Evolutionary conservation across 2,797 vertebrate species (phyloP).

Genomic region (Tokudaia muenninki): DNA sequence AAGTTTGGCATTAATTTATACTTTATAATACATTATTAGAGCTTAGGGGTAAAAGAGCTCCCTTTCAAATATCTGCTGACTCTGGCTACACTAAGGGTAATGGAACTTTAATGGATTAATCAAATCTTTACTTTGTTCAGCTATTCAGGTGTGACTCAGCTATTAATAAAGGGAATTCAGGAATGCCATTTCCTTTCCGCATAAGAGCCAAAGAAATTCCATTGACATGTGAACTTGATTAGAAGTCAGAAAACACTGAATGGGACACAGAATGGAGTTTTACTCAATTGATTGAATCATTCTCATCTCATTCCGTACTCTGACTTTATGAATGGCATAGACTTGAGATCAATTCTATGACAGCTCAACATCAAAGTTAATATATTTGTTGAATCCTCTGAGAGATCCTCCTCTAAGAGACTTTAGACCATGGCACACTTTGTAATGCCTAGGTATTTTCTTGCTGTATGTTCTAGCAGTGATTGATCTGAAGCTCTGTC

Average conservation of each 20-base stretch:
- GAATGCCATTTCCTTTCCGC: slow-evolving; percentile 55
- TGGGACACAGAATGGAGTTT: not conserved
- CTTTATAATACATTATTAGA: slow-evolving; percentile 14
- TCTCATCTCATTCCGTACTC: not conserved
- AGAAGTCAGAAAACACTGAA: not conserved
- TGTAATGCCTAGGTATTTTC: not conserved
- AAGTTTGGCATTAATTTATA: slow-evolving; percentile 10
- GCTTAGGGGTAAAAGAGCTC: not conserved
- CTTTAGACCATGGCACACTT: not conserved
- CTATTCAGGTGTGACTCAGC: slow-evolving; percentile 14
- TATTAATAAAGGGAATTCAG: slow-evolving; percentile 58
- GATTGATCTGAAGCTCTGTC: not conserved
- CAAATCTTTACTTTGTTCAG: slow-evolving; percentile 24
- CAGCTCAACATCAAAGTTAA: not conserved
- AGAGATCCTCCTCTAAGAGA: not conserved
- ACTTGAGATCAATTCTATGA: not conserved
- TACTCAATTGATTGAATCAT: not conserved
- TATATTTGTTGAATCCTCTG: not conserved
- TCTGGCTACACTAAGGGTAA: not conserved
- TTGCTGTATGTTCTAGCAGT: not conserved
- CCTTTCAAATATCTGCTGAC: not conserved
- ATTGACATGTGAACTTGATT: slow-evolving; percentile 4
- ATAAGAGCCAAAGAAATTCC: slow-evolving; percentile 14
- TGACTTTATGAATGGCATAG: not conserved
- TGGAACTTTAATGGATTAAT: not conserved